Base-by-base conservation (phyloP, 2,888 invertebrate genomes). In the Trichogramma evanescens region DNA sequence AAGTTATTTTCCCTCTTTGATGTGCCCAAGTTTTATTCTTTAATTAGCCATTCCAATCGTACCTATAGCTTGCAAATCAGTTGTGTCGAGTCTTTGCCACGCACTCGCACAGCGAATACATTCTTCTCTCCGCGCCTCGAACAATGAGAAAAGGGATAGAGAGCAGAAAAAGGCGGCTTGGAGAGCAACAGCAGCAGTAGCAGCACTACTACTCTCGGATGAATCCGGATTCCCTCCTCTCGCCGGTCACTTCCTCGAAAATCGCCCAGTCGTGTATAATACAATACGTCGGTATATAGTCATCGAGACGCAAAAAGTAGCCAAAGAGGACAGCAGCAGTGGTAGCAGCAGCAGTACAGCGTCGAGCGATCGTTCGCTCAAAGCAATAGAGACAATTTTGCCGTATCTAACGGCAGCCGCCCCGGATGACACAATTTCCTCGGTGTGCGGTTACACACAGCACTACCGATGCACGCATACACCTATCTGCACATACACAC, bases 181-280 rank as follows among this genome's bases (percentile, higher is more conserved):
- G 26, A 26, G 26, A 26, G 26, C 26, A 26, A 2, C 26, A 26
- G 26, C 26, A 13, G 13, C 13, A 13, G 13, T 2, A 13, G 13
- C 13, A 13, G 13, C 2, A 13, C 13, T 13, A 26, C 26, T 26
- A 5, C 10, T 53, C 26, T 53, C 44, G 43, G 9, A 5, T 39
- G 54, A 54, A 13, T 4, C 26, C 10, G 7, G 8, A 40, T 5
- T 50, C 40, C 50, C 9, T 50, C 49, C 38, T 9, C 8, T 52
- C 52, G 7, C 46, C 46, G 26, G 26, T 26, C 44, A 50, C 50
- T 50, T 26, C 45, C 40, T 44, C 54, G 45, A 40, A 45, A 43
- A 10, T 55, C 51, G 48, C 38, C 48, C 55, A 51, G 45, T 38
- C 59, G 51, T 46, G 51, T 55, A 51, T 59, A 59, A 59, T 55